phyloP scores from a whole-genome alignment of 1,140 invertebrate species.

The Monochamus saltuarius region DNA sequence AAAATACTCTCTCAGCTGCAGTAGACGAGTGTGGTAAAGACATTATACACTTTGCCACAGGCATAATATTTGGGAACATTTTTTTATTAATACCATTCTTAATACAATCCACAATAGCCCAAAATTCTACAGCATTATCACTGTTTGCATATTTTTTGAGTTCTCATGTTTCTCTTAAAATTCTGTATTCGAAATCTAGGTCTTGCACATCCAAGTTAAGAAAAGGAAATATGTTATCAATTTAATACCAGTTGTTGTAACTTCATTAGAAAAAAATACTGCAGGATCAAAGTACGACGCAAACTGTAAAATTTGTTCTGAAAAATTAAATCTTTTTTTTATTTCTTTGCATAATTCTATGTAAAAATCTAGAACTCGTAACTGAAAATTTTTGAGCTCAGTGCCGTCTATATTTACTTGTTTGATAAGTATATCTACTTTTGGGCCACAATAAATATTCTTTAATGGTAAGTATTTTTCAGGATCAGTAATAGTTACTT shows the following conservation, averaged over 20 bases:
- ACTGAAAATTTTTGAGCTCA: constrained; percentile 7
- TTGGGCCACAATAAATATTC: constrained; percentile 9
- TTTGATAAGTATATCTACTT: constrained; percentile 1
- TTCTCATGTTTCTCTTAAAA: too few relatives aligned
- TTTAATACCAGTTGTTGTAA: neutral
- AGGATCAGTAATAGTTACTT: constrained; percentile 6
- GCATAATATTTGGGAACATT: too few relatives aligned
- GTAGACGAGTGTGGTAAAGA: too few relatives aligned
- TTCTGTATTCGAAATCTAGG: too few relatives aligned
- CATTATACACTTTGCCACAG: too few relatives aligned
- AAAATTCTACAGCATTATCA: too few relatives aligned
- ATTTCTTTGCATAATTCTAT: constrained; percentile 9
- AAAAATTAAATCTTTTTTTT: constrained; percentile 10
- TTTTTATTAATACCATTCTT: too few relatives aligned
- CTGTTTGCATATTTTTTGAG: too few relatives aligned
- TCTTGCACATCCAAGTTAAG: too few relatives aligned
- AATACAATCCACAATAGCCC: too few relatives aligned
- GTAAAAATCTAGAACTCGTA: constrained; percentile 8
- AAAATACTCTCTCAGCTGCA: too few relatives aligned
- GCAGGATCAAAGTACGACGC: constrained; percentile 2
- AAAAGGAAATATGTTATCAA: too few relatives aligned
- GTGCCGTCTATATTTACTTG: neutral
- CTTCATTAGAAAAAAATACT: neutral
- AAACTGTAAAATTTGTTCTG: constrained; percentile 7
- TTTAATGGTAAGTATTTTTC: neutral